Evolutionary conservation across 53 echinoderm and acorn worm genomes (phyloP).

Genomic region (Zoroaster sp.): DNA sequence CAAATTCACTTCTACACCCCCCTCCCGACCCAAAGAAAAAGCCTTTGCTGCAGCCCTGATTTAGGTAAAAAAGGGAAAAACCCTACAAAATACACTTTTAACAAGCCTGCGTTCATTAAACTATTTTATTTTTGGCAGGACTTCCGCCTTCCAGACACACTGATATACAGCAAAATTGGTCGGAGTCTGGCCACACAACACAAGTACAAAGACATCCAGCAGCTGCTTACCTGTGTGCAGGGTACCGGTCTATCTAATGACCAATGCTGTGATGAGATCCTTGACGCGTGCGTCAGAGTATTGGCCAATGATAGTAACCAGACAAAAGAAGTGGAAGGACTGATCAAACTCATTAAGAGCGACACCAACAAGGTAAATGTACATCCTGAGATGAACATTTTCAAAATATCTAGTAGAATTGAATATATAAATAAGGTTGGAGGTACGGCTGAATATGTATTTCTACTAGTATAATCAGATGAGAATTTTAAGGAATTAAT

Average conservation of each 20-base stretch:
- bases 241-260: conserved; percentile 75
- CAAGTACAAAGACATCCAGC: conserved; percentile 82
- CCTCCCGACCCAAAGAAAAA: no score
- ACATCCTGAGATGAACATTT: no score
- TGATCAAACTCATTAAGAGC: conserved; percentile 91
- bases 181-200: conserved; percentile 71
- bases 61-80: no score
- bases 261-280: conserved; percentile 85
- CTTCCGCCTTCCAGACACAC: conserved; percentile 84
- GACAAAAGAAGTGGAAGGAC: conserved; percentile 81
- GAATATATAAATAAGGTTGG: no score
- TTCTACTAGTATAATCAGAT: no score
- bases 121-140: conserved; percentile 61
- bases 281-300: conserved; percentile 77
- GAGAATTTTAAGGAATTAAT: no score
- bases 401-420: no score
- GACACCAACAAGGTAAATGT: conserved; percentile 84
- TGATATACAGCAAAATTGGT: conserved; percentile 86
- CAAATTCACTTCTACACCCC: no score
- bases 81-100: no score
- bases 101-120: no score
- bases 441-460: no score
- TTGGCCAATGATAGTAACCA: conserved; percentile 72
- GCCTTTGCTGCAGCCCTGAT: no score
- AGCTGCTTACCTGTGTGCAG: conserved; percentile 65